Evolutionary conservation across 1,140 invertebrate genomes (phyloP), one percentile per base, ranked within the genome.

Genomic region (Leptinotarsa undecemlineata): DNA sequence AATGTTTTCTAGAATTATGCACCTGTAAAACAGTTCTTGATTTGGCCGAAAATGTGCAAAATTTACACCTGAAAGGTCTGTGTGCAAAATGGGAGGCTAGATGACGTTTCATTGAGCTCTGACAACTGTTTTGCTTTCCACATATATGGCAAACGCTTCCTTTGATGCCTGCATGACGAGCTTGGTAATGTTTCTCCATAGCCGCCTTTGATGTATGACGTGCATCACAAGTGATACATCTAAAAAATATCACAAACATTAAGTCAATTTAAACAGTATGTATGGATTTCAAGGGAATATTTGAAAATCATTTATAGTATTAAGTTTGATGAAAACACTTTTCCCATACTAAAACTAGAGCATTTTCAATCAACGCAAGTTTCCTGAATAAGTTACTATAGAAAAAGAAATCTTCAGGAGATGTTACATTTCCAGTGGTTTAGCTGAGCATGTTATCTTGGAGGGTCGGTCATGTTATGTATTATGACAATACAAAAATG

Each of bases 101-200:
- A 47, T 77, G 76, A 42, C 76, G 73, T 20, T 70, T 74, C 70
- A 77, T 74, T 0, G 76, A 77, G 15, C 73, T 69, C 47, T 77
- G 73, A 60, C 76, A 77, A 67, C 76, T 77, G 33, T 68, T 77
- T 60, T 77, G 76, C 61, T 77, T 77, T 19, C 76, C 76, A 47
- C 76, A 77, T 15, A 77, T 63, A 72, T 77, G 73, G 57, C 76
- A 77, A 6, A 77, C 64, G 20, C 70, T 72, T 8, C 76, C 76
- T 72, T 77, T 77, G 15, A 72, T 42, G 20, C 71, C 66, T 4
- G 23, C 69, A 26, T 77, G 76, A 19, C 76, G 76, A 60, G 76
- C 76, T 57, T 73, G 71, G 33, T 72, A 26, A 60, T 77, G 76
- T 67, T 77, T 77, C 57, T 77, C 73, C 15, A 77, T 42, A 21